Percentiles rank a stretch among this genome's conserved stretches.
Conservation (phyloP, 37 sponge, comb jelly and placozoan species). For the Crambe crambe region DNA sequence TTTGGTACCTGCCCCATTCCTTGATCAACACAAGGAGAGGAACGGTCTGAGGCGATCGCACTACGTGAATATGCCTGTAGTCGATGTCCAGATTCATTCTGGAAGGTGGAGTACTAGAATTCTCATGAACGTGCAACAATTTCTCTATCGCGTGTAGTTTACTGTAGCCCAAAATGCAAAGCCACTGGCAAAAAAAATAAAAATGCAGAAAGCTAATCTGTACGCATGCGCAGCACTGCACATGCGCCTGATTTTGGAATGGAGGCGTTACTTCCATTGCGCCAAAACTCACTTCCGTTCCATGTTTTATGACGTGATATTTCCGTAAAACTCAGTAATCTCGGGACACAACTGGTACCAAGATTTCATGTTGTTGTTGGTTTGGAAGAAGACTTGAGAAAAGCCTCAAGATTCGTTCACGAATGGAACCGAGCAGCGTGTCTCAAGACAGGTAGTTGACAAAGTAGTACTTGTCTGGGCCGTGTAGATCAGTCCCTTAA, state of each 20-base stretch:
- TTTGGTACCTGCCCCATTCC: slow-evolving; percentile 1
- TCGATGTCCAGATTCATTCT: slow-evolving; percentile 28
- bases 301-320: too few relatives aligned
- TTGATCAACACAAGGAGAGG: slow-evolving; percentile 18
- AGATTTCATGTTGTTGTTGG: too few relatives aligned
- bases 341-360: background rate
- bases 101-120: too few relatives aligned
- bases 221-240: too few relatives aligned
- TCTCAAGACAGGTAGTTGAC: slow-evolving; percentile 1
- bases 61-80: background rate
- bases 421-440: slow-evolving; percentile 6
- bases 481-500: too few relatives aligned
- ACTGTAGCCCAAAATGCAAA: too few relatives aligned
- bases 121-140: background rate
- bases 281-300: background rate
- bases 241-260: background rate
- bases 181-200: too few relatives aligned
- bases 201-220: too few relatives aligned
- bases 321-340: background rate
- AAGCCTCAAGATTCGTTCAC: background rate
- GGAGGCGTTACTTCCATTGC: background rate
- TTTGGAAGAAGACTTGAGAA: too few relatives aligned
- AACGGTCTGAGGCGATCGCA: background rate
- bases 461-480: too few relatives aligned
- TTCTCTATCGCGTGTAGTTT: background rate